Percentiles rank a stretch among this genome's conserved stretches.
Conservation (phyloP, 2,113 vertebrate species). For the Rhabdornis inornatus region DNA sequence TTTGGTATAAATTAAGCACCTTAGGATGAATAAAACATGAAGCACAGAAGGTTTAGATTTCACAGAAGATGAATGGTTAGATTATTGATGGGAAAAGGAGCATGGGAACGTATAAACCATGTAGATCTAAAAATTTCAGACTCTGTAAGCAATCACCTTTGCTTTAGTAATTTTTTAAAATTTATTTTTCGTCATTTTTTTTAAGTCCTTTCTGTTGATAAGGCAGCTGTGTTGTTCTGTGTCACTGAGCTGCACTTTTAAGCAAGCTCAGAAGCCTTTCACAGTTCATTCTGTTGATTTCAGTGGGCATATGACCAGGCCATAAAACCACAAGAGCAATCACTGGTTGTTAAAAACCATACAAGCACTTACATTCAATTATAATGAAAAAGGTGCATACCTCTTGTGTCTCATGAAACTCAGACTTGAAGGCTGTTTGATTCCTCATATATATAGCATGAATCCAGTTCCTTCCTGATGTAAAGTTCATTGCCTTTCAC, state of each 20-base stretch:
- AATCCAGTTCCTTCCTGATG: slow-evolving; percentile 47
- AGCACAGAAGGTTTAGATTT: slow-evolving; percentile 62
- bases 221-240: slow-evolving; percentile 10
- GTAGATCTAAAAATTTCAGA: slow-evolving; percentile 35
- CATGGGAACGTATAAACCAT: slow-evolving; percentile 54
- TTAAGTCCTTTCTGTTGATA: background rate
- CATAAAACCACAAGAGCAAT: slow-evolving; percentile 63
- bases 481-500: slow-evolving; percentile 55
- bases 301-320: slow-evolving; percentile 51
- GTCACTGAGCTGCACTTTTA: background rate
- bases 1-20: slow-evolving; percentile 66
- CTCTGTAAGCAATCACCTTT: slow-evolving; percentile 5
- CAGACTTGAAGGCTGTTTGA: slow-evolving; percentile 49
- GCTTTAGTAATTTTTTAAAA: background rate
- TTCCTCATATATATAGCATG: slow-evolving; percentile 38
- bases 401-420: slow-evolving; percentile 64
- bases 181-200: background rate
- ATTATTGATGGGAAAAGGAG: slow-evolving; percentile 47
- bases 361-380: slow-evolving; percentile 63
- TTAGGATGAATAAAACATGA: slow-evolving; percentile 68
- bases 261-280: slow-evolving; percentile 42
- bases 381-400: slow-evolving; percentile 64
- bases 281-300: slow-evolving; percentile 61
- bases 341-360: slow-evolving; percentile 61
- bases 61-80: slow-evolving; percentile 49